Base-by-base conservation (phyloP, 23 tunicate genomes). In the Trididemnum clinides region DNA sequence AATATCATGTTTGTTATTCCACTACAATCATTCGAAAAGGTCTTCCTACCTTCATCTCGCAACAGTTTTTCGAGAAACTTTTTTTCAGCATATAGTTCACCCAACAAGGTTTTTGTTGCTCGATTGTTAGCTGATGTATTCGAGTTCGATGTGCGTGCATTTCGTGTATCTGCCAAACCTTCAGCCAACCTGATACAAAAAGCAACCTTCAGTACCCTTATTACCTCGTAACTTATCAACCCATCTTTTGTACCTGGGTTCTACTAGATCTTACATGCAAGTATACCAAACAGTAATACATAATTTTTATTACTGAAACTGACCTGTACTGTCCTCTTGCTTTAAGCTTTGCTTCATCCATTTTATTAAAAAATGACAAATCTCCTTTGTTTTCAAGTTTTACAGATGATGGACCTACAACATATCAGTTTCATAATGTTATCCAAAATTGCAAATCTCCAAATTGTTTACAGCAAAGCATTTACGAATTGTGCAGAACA, bases 21-120 rank as follows among this genome's bases (percentile, higher is more conserved):
- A n/a, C n/a, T n/a, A n/a, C n/a, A n/a, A n/a, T n/a, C n/a, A n/a
- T n/a, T n/a, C n/a, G n/a, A n/a, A n/a, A n/a, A n/a, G n/a, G n/a
- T n/a, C n/a, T 15, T 44, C 28, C 27, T 51, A 92, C 97, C 92
- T 29, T 87, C 91, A 54, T 95, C 98, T 59, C 90, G 90, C 0
- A 86, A 82, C 34, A 95, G 88, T 71, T 95, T 89, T 73, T 95
- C 98, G 75, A 95, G 64, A 81, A 83, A 95, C 80, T 95, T 87
- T 71, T 90, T 90, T 37, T 95, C 98, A 7, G 88, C 91, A 58
- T 95, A 95, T 27, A 95, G 51, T 90, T 95, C 98, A 1, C 98
- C 98, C 19, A 95, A 86, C 33, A 89, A 58, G 0, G 98, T 89
- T 44, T 89, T 89, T 0, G 91, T 82, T 20, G 95, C 82, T 50